Evolutionary conservation across 2,113 vertebrate genomes (phyloP).

Genomic region (Rhombomys opimus): DNA sequence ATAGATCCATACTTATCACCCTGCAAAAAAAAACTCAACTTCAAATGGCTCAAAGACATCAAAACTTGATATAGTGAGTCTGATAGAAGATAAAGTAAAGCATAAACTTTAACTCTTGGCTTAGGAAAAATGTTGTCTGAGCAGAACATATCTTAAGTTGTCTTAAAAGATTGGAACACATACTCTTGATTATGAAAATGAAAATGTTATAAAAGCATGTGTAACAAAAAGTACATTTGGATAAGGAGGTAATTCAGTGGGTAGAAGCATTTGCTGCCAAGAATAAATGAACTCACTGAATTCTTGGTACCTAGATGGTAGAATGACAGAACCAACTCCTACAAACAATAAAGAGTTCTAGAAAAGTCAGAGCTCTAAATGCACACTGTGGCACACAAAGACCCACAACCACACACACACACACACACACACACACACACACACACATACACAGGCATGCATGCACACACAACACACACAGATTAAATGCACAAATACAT

Average conservation of each 20-base stretch:
- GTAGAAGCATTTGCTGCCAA: not conserved
- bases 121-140: no score
- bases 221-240: not conserved
- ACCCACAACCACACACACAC: not conserved
- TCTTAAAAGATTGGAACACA: not conserved
- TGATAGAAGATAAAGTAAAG: no score
- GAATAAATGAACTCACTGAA: not conserved
- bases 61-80: no score
- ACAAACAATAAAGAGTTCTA: not conserved
- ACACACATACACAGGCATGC: not conserved
- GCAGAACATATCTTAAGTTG: no score
- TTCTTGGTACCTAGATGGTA: not conserved
- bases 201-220: not conserved
- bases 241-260: not conserved
- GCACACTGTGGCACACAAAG: not conserved
- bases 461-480: not conserved
- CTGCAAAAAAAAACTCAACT: no score
- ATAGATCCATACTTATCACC: no score
- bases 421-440: not conserved
- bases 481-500: not conserved
- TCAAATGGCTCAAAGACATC: no score
- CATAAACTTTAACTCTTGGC: no score
- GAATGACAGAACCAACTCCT: not conserved
- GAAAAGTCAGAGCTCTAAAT: not conserved
- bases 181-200: not conserved